Evolutionary conservation across 2,888 invertebrate species (phyloP).

Genomic region (Eucriotettix oculatus): DNA sequence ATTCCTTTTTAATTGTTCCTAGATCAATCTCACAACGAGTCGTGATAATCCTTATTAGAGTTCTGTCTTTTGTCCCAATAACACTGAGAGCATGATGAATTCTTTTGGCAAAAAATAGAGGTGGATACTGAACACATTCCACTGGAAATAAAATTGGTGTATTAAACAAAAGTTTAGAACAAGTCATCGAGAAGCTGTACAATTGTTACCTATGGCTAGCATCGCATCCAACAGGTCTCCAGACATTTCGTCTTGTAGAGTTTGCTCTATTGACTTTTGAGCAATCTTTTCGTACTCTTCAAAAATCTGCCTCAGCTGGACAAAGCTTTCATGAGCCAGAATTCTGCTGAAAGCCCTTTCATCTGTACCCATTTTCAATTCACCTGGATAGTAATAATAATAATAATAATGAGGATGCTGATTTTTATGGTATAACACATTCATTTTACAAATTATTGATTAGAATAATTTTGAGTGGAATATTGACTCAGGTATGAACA

Average conservation of each 20-base stretch:
- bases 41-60: constrained; percentile 53
- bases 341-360: constrained; percentile 56
- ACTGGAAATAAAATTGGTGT: constrained; percentile 30
- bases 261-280: constrained; percentile 56
- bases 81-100: constrained; percentile 50
- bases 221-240: constrained; percentile 52
- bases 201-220: constrained; percentile 43
- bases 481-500: too few relatives aligned
- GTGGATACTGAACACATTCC: constrained; percentile 47
- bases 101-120: constrained; percentile 51
- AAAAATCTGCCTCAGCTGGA: constrained; percentile 48
- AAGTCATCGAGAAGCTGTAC: neutral
- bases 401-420: too few relatives aligned
- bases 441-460: too few relatives aligned
- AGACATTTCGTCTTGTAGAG: constrained; percentile 45
- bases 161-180: neutral
- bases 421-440: too few relatives aligned
- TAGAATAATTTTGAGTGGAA: too few relatives aligned
- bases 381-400: constrained; percentile 22
- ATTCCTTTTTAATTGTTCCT: constrained; percentile 48
- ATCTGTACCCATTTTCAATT: constrained; percentile 54
- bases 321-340: constrained; percentile 56
- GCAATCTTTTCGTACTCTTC: constrained; percentile 57
- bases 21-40: constrained; percentile 54
- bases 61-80: constrained; percentile 52